A percentile compares a stretch with the other conserved stretches of the same genome.
Evolutionary conservation across 2,113 vertebrate genomes (phyloP).

Genomic region (Anguilla japonica): DNA sequence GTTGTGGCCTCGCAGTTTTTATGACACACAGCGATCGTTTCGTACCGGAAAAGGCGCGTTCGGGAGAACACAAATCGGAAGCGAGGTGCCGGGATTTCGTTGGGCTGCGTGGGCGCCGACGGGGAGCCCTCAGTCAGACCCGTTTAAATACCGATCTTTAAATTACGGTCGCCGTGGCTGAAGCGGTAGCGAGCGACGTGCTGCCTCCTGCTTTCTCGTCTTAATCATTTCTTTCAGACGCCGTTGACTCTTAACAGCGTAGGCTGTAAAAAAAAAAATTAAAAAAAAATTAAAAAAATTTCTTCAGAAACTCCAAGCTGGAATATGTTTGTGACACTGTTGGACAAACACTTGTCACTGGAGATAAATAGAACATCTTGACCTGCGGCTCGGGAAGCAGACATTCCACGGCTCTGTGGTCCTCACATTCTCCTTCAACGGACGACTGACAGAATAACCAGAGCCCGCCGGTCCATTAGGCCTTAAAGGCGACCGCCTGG

Average conservation of each 20-base stretch:
- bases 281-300: not conserved
- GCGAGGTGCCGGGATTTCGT: conserved; percentile 54
- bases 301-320: conserved; percentile 15
- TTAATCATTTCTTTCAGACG: conserved; percentile 24
- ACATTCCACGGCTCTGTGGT: not conserved
- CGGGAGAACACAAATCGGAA: conserved; percentile 50
- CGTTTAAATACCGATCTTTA: conserved; percentile 41
- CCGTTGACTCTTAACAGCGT: not conserved
- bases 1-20: conserved; percentile 35
- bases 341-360: conserved; percentile 35
- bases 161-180: conserved; percentile 53
- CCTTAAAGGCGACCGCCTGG: too few relatives aligned
- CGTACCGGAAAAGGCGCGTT: conserved; percentile 54
- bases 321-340: conserved; percentile 24
- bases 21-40: conserved; percentile 47
- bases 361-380: conserved; percentile 31
- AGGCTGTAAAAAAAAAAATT: conserved; percentile 7
- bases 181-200: conserved; percentile 43
- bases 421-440: not conserved
- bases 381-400: conserved; percentile 9
- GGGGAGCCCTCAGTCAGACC: not conserved
- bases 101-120: conserved; percentile 49
- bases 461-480: too few relatives aligned
- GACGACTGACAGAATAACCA: not conserved
- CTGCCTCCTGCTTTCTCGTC: conserved; percentile 23